Conservation (phyloP, 1,140 invertebrate genomes). For the Micrasema minimum region DNA sequence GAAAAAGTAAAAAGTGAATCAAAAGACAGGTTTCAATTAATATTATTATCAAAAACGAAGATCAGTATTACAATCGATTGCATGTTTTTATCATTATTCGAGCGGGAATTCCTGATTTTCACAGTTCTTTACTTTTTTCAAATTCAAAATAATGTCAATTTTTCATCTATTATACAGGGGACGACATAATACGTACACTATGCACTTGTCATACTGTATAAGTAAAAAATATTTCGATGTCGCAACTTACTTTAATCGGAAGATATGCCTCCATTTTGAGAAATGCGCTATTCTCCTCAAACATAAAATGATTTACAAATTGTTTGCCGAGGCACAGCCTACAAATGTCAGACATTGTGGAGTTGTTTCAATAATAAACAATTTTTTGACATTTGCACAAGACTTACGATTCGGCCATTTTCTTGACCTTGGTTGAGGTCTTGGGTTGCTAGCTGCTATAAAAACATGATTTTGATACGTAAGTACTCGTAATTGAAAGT, state of each 20-base stretch:
- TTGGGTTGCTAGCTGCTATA: no score
- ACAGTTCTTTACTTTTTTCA: no score
- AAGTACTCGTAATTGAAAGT: no score
- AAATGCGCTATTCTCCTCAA: constrained; percentile 20
- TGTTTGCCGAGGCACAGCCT: constrained; percentile 33
- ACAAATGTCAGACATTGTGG: constrained; percentile 33
- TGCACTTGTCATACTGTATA: background rate
- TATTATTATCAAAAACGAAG: no score
- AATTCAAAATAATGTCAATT: constrained; percentile 15
- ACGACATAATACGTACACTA: no score
- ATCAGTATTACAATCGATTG: no score
- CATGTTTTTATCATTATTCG: no score
- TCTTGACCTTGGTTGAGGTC: constrained; percentile 8
- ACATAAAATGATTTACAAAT: constrained; percentile 28
- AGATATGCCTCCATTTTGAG: constrained; percentile 24
- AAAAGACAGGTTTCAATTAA: no score
- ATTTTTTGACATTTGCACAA: constrained; percentile 29
- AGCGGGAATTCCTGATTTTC: no score
- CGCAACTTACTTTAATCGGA: constrained; percentile 38
- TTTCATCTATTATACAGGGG: constrained; percentile 21
- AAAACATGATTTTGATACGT: no score
- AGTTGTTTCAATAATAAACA: constrained; percentile 28
- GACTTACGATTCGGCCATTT: constrained; percentile 24
- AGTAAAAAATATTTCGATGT: constrained; percentile 7
- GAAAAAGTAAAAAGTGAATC: no score